These are phyloP conservation scores for Lipophrys pholis DNA, from an alignment of 2,113 vertebrate genomes.

Conservation along the genomic window DNA sequence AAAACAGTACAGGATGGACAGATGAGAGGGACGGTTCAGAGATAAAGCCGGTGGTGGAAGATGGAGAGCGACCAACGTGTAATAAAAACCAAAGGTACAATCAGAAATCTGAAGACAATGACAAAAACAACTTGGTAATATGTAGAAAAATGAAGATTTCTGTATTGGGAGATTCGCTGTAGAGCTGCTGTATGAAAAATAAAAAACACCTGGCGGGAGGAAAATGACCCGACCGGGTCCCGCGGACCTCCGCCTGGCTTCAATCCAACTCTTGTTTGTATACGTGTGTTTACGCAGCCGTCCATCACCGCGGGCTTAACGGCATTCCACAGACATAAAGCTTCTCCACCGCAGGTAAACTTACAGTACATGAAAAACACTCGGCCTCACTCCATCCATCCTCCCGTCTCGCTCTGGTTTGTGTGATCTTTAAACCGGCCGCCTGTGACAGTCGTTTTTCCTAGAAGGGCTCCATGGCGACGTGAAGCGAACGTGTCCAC, in stretches of 20 bases:
- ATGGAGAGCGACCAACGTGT: too few species aligned
- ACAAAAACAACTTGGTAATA: too few species aligned
- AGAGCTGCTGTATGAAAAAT: too few species aligned
- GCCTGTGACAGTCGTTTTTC: conserved; percentile 2
- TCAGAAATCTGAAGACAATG: too few species aligned
- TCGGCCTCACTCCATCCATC: neutral
- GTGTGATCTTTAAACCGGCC: conserved; percentile 8
- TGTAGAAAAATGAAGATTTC: too few species aligned
- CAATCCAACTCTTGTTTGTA: conserved; percentile 37
- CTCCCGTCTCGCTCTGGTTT: conserved; percentile 20
- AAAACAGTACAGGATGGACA: too few species aligned
- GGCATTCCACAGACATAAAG: conserved; percentile 55
- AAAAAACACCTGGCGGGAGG: too few species aligned
- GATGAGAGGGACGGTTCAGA: too few species aligned
- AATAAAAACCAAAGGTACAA: too few species aligned
- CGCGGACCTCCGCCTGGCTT: neutral
- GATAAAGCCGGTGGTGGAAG: too few species aligned
- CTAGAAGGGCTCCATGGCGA: conserved; percentile 2
- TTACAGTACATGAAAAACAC: conserved; percentile 35
- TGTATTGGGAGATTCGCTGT: too few species aligned
- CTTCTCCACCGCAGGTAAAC: conserved; percentile 48
- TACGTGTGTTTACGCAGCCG: conserved; percentile 55
- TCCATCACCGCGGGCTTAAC: conserved; percentile 46
- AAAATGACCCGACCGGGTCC: too few species aligned
- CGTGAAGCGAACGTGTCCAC: conserved; percentile 18